phyloP scores from a whole-genome alignment of 2,888 invertebrate genomes.

The Oithona nana region DNA sequence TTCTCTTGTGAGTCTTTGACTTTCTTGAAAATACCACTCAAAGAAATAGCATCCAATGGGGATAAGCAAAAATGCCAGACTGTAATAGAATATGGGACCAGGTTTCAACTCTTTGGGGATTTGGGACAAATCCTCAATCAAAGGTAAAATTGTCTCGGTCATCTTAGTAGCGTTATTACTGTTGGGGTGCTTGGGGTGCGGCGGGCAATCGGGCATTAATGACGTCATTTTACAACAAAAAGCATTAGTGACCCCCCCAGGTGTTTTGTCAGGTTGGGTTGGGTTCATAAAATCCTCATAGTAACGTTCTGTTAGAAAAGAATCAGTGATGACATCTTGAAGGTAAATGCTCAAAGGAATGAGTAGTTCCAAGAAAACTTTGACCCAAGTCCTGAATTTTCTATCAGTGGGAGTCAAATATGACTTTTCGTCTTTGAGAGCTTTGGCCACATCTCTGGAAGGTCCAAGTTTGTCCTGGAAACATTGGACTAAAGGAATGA shows the following conservation, averaged over 20 bases:
- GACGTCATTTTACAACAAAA: too few species aligned
- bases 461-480: background rate
- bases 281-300: background rate
- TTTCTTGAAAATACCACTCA: background rate
- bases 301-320: background rate
- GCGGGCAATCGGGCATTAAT: too few species aligned
- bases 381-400: background rate
- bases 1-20: background rate
- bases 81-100: background rate
- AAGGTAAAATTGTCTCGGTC: background rate
- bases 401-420: background rate
- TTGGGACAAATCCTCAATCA: background rate
- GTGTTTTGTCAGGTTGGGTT: too few species aligned
- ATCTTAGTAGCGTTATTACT: too few species aligned
- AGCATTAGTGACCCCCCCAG: too few species aligned
- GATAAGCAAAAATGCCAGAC: background rate
- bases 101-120: background rate
- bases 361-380: background rate
- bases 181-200: too few species aligned
- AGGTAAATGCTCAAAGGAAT: background rate
- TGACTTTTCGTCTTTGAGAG: background rate
- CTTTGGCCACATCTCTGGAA: background rate
- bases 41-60: background rate
- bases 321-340: background rate
- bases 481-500: background rate